Conservation (phyloP, 1,140 invertebrate genomes). For the Coenobita brevimanus region DNA sequence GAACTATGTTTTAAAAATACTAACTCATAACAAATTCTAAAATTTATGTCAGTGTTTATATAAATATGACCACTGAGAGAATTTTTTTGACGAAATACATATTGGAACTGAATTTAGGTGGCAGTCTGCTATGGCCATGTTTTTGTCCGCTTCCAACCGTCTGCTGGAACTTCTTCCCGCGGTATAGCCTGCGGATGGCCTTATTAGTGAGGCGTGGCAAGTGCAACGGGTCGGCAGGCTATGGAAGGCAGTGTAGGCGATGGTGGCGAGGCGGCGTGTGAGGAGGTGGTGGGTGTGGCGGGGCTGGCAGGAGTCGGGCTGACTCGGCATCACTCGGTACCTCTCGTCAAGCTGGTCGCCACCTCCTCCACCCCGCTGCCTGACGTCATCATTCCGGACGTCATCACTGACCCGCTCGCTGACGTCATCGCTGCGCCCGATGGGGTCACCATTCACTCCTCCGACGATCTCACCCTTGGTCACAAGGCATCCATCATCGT, state of each 20-base stretch:
- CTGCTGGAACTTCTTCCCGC: not conserved
- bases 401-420: not conserved
- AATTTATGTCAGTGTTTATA: too few relatives aligned
- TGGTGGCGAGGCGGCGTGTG: conserved; percentile 9
- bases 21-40: too few relatives aligned
- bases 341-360: conserved; percentile 46
- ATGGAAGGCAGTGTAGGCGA: not conserved
- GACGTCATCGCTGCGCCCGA: conserved; percentile 25
- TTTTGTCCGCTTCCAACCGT: conserved; percentile 1
- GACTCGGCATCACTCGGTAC: conserved; percentile 41
- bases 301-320: conserved; percentile 15
- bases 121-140: conserved; percentile 50
- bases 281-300: not conserved
- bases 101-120: conserved; percentile 37
- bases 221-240: not conserved
- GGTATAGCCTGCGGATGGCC: conserved; percentile 21
- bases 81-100: not conserved
- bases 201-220: not conserved
- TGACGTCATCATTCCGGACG: conserved; percentile 19
- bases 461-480: not conserved
- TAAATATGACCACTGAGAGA: too few relatives aligned
- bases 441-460: not conserved
- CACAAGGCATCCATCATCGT: not conserved
- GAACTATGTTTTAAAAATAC: too few relatives aligned
- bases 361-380: not conserved